Base-by-base conservation (phyloP, 2,888 invertebrate genomes). In the Thereva unica region DNA sequence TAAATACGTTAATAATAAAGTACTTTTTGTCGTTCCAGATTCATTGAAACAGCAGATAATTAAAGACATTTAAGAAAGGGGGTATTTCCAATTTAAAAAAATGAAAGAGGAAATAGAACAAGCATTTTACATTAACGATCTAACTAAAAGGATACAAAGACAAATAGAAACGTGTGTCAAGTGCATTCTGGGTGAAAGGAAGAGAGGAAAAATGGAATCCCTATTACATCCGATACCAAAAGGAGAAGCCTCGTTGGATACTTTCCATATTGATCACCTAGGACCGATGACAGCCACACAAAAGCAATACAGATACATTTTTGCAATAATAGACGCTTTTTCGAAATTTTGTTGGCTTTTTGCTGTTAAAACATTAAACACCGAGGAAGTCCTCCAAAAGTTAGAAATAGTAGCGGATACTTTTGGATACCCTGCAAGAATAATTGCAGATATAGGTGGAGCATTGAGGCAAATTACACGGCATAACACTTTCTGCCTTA, bases 311-410 rank as follows among this genome's bases (percentile, higher is more conserved):
- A 76, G 76, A 56, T 71, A 78, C 54, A 72, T 78, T 1, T 71
- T 78, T 0, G 74, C 75, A 0, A 63, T 76, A 0, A 63, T 76
- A 0, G 76, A 77, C 69, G 75, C 68, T 0, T 77, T 75, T 50
- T 75, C 75, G 0, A 78, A 77, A 54, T 76, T 76, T 71, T 69
- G 68, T 0, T 77, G 77, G 76, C n/a, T 77, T 0, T 77, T 70
- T 53, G 75, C 76, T 0, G 71, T 68, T 0, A 76, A 74, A 63
- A 67, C 69, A 1, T 71, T 71, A 1, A 67, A 72, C 0, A 64
- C 71, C 1, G 69, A 68, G 34, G 77, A 80, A 49, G 74, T 72
- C 0, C 1, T 78, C 8, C 47, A 71, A 1, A 76, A 74, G 61
- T 52, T 78, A 5, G 66, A 55, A 9, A 34, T 69, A 4, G 75